phyloP scores from a whole-genome alignment of 1,140 invertebrate species.

The Psix sp. region DNA sequence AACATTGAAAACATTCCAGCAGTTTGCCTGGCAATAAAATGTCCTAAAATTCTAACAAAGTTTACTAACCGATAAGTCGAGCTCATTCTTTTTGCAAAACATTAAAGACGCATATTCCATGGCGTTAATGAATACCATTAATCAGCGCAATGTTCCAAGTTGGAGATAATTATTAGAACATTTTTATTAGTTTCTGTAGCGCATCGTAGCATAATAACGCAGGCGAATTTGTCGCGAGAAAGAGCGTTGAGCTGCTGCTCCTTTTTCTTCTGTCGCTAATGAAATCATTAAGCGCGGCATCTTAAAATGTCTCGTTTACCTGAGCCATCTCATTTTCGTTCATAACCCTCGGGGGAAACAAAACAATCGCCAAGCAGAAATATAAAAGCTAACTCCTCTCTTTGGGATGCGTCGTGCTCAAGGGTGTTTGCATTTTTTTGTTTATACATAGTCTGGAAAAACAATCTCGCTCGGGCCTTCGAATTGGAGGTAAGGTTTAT shows the following conservation, averaged over 20 bases:
- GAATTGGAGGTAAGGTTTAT: constrained; percentile 47
- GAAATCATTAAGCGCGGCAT: constrained; percentile 58
- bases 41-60: too few species aligned
- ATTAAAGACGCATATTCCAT: constrained; percentile 13
- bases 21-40: too few species aligned
- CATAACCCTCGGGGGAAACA: constrained; percentile 53
- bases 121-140: constrained; percentile 34
- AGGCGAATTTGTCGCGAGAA: constrained; percentile 41
- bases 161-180: constrained; percentile 44
- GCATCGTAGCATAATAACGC: constrained; percentile 32
- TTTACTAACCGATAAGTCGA: constrained; percentile 16
- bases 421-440: constrained; percentile 47
- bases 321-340: constrained; percentile 56
- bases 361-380: constrained; percentile 49
- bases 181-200: constrained; percentile 36
- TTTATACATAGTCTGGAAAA: constrained; percentile 34
- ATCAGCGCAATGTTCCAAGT: constrained; percentile 23
- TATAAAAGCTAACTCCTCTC: constrained; percentile 38
- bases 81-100: constrained; percentile 1
- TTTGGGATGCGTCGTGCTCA: constrained; percentile 22
- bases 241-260: constrained; percentile 15
- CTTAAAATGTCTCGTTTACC: constrained; percentile 56
- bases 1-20: too few species aligned
- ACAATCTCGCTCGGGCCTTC: constrained; percentile 38
- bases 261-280: constrained; percentile 50